A percentile compares a stretch with the other conserved stretches of the same genome.
These are phyloP conservation scores for Steinernema hermaphroditum DNA, from an alignment of 2,888 invertebrate species.

Conservation along the genomic window DNA sequence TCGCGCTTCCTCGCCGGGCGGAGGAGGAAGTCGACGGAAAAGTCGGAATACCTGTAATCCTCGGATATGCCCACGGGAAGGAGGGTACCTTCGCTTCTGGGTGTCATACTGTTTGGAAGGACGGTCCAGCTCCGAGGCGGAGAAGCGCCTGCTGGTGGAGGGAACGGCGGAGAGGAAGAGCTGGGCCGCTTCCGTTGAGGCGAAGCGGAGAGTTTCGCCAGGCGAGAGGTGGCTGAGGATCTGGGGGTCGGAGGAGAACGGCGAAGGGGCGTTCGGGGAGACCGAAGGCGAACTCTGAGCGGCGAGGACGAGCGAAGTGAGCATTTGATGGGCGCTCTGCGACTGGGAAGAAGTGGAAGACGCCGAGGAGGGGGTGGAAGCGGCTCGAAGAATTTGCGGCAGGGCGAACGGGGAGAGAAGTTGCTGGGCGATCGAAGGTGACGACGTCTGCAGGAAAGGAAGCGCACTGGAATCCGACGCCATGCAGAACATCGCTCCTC, in stretches of 20 bases:
- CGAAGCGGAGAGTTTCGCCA: neutral
- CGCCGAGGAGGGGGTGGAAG: neutral
- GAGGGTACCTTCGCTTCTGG: conserved; percentile 8
- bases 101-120: neutral
- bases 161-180: neutral
- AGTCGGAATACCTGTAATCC: conserved; percentile 9
- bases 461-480: neutral
- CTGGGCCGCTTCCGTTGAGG: neutral
- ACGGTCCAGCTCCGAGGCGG: conserved; percentile 4
- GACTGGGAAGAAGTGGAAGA: neutral
- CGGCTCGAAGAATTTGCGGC: neutral
- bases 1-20: neutral
- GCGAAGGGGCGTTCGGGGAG: neutral
- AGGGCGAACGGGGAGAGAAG: neutral
- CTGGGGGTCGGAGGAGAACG: neutral
- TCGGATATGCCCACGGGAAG: no score
- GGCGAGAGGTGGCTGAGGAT: neutral
- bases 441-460: neutral
- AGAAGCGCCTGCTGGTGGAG: conserved; percentile 10
- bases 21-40: conserved; percentile 7
- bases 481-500: neutral
- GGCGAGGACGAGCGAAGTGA: conserved; percentile 2
- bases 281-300: neutral
- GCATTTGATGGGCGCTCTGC: conserved; percentile 7
- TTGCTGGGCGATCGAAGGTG: neutral